Conservation (phyloP, 2,888 invertebrate species). For the Cybosia mesomella region DNA sequence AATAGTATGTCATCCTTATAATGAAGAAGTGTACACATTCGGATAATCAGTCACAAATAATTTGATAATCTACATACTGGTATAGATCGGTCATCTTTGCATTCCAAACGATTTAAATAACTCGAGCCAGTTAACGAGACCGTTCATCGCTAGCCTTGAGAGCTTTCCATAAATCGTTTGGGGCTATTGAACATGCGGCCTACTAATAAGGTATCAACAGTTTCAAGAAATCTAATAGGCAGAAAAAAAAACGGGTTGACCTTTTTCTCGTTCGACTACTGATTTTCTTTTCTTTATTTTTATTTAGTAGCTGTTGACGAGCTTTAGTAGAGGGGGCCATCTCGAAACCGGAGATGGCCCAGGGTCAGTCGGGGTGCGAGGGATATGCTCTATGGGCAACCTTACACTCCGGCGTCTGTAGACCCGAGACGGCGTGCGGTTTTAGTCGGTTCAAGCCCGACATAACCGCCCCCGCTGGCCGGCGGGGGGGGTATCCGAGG, state of each 20-base stretch:
- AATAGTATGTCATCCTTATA: not conserved
- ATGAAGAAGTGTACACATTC: slow-evolving; percentile 17
- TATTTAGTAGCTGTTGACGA: too few species aligned
- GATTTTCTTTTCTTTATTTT: too few species aligned
- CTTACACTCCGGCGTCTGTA: too few species aligned
- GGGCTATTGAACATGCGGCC: slow-evolving; percentile 49
- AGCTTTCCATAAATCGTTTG: slow-evolving; percentile 64
- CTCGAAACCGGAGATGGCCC: too few species aligned
- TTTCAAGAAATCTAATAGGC: not conserved
- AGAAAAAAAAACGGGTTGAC: not conserved
- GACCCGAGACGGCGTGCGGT: too few species aligned
- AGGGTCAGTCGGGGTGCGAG: too few species aligned
- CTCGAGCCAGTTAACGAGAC: slow-evolving; percentile 39
- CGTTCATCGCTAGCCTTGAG: slow-evolving; percentile 62
- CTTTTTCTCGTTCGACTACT: not conserved
- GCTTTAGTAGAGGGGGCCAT: too few species aligned
- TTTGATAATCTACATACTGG: slow-evolving; percentile 26
- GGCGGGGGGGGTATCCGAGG: too few species aligned
- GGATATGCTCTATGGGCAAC: too few species aligned
- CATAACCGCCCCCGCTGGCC: too few species aligned
- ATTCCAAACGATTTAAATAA: slow-evolving; percentile 46
- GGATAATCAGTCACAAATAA: slow-evolving; percentile 27
- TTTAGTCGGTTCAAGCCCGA: too few species aligned
- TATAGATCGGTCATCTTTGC: slow-evolving; percentile 40
- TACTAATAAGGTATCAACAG: not conserved